Conservation (phyloP, 2,797 vertebrate species). For the Cossypha niveicapilla region DNA sequence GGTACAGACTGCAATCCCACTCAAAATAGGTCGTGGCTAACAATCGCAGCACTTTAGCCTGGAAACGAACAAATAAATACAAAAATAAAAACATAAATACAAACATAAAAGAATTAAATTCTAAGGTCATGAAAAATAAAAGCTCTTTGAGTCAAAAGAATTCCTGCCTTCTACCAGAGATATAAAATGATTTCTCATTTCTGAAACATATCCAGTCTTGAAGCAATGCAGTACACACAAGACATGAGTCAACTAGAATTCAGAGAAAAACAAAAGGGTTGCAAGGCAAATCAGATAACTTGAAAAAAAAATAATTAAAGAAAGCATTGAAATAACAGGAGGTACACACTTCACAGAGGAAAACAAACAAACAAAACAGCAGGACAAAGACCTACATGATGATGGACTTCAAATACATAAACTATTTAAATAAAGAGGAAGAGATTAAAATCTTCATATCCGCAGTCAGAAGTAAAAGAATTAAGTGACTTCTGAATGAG, state of each 20-base stretch:
- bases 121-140: background rate
- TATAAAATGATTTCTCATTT: background rate
- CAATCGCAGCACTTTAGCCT: constrained; percentile 88
- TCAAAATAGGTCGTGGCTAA: constrained; percentile 86
- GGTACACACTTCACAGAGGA: background rate
- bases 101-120: background rate
- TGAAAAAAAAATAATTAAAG: background rate
- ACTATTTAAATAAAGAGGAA: background rate
- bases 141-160: background rate
- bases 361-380: background rate
- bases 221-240: background rate
- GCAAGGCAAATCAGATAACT: background rate
- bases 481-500: background rate
- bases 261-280: background rate
- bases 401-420: background rate
- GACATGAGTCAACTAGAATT: background rate
- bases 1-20: constrained; percentile 80
- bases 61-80: background rate
- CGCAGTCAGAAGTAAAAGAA: background rate
- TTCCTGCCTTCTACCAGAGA: background rate
- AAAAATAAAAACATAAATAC: background rate
- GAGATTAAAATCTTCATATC: background rate
- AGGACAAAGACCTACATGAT: background rate
- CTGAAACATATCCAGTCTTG: background rate
- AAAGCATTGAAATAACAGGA: background rate